Conservation (phyloP, 2,888 invertebrate species). For the Drosophila paracracens region DNA sequence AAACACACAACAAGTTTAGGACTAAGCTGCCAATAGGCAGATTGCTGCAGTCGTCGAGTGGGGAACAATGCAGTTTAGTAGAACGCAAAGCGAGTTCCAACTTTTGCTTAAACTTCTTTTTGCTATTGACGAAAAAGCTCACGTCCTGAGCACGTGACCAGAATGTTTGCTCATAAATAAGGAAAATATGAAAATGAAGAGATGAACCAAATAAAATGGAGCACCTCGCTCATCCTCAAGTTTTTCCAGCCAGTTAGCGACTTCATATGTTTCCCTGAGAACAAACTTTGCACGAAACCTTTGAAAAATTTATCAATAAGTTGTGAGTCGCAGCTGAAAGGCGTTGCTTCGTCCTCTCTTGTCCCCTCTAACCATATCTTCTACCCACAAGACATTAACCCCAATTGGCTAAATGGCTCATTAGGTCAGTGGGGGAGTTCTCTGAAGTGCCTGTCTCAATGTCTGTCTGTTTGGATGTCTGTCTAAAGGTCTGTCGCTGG, state of each 20-base stretch:
- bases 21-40: constrained; percentile 14
- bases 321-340: constrained; percentile 51
- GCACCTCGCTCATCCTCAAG: constrained; percentile 19
- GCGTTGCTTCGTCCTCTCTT: constrained; percentile 1
- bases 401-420: constrained; percentile 82
- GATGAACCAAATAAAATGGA: constrained; percentile 40
- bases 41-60: constrained; percentile 42
- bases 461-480: constrained; percentile 18
- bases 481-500: constrained; percentile 11
- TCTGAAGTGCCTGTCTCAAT: constrained; percentile 17
- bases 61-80: constrained; percentile 51
- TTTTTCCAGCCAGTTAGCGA: constrained; percentile 56
- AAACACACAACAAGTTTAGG: constrained; percentile 28
- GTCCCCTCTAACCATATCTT: constrained; percentile 2
- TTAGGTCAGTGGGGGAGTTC: constrained; percentile 79
- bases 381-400: constrained; percentile 72
- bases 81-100: constrained; percentile 11
- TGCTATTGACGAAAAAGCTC: constrained; percentile 69
- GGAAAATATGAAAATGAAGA: constrained; percentile 76
- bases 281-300: constrained; percentile 58
- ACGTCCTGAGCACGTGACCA: constrained; percentile 71
- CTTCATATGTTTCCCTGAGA: constrained; percentile 56
- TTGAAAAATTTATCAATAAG: constrained; percentile 73
- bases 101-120: constrained; percentile 37
- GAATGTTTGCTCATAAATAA: constrained; percentile 72